phyloP scores from a whole-genome alignment of 2,797 vertebrate genomes.

The Platyrinchus mystaceus region DNA sequence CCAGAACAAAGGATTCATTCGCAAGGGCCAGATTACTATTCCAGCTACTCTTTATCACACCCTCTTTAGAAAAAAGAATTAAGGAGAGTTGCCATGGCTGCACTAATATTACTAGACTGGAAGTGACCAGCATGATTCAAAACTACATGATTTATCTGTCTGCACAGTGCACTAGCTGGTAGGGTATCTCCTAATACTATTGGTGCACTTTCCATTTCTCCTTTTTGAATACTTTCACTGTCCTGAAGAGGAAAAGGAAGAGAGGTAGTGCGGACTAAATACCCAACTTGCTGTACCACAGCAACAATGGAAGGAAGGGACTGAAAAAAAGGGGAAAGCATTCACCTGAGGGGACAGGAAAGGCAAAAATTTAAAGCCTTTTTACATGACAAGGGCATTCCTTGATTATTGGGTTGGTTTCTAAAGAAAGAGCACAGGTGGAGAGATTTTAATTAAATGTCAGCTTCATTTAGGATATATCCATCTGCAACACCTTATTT shows the following conservation, averaged over 20 bases:
- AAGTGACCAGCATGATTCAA: neutral
- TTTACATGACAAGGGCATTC: neutral
- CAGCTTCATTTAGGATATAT: neutral
- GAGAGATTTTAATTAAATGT: neutral
- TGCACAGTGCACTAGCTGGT: neutral
- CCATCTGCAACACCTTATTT: conserved; percentile 2
- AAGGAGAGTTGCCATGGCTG: neutral
- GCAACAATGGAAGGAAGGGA: neutral
- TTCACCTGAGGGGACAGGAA: neutral
- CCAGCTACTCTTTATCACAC: neutral
- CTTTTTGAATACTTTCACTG: neutral
- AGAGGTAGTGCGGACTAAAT: neutral
- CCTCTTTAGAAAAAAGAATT: neutral
- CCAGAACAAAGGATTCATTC: neutral
- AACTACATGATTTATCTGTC: neutral
- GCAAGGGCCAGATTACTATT: neutral
- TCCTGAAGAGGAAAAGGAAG: neutral
- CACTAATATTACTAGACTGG: neutral
- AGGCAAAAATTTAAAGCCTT: neutral
- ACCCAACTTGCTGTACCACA: neutral
- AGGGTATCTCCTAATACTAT: neutral
- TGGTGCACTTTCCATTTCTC: neutral
- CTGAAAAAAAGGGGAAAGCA: neutral
- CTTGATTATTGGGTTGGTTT: neutral
- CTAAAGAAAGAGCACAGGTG: neutral